Evolutionary conservation across 2,797 vertebrate species (phyloP), one percentile per base, ranked within the genome.

Genomic region (Cetoscarus ocellatus): DNA sequence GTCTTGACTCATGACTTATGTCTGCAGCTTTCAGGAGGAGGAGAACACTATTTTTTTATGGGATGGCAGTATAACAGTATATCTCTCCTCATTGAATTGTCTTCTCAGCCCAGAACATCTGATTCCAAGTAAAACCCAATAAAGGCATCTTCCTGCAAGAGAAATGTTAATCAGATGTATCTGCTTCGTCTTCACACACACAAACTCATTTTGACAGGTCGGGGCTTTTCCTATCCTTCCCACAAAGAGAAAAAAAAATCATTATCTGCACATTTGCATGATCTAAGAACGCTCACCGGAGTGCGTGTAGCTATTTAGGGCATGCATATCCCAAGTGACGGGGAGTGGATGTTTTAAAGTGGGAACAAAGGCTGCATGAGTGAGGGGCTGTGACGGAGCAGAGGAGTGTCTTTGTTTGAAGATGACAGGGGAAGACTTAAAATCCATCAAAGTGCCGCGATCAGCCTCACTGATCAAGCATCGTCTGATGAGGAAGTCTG

Each of bases 391-490:
- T 68, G 70, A 87, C 14, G 15, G 64, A 74, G 75, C 14, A n/a
- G 64, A 73, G 75, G 67, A 76, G 67, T 42, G 19, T 57, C 78
- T 90, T 77, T 77, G 73, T 67, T 69, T 60, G 45, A 57, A 77
- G 70, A 87, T 73, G 79, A 87, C 77, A 80, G 34, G 35, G 58
- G 47, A 73, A 80, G 59, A 66, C 51, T 45, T 18, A 9, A 58
- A 80, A 82, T 82, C 86, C 84, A 86, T 86, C 85, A 88, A 67
- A 84, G 63, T 10, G 1, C 49, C 54, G 54, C 85, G 66, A 85
- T 87, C 84, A 79, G 88, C 88, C 87, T 69, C 75, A 75, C 63
- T 86, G 87, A 91, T 87, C 85, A 84, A 83, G 85, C 69, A 56
- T 55, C 15, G 36, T 68, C 60, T 73, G 80, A 87, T 80, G 83